These are phyloP conservation scores for Ceratosolen fusciceps DNA, from an alignment of 1,140 invertebrate species.

Conservation along the genomic window DNA sequence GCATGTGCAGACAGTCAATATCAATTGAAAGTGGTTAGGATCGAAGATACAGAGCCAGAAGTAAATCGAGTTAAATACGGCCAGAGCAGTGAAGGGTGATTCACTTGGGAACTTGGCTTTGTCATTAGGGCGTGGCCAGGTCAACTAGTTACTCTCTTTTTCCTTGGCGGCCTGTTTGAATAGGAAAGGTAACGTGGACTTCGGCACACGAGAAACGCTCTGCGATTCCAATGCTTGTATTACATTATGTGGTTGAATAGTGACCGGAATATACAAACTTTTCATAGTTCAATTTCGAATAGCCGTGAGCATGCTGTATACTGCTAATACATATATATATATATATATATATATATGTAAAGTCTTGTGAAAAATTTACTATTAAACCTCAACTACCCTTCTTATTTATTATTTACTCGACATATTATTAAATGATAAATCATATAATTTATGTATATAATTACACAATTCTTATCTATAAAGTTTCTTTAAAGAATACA, in stretches of 20 bases:
- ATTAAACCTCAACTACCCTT: no score
- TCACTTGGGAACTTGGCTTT: background rate
- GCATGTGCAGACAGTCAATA: background rate
- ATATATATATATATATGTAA: no score
- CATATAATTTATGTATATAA: no score
- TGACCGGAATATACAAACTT: slow-evolving; percentile 64
- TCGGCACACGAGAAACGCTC: background rate
- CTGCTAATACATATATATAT: no score
- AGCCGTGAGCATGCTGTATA: slow-evolving; percentile 9
- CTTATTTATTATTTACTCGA: no score
- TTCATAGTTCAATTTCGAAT: slow-evolving; percentile 56
- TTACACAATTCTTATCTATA: no score
- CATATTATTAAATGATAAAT: no score
- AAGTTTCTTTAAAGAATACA: no score
- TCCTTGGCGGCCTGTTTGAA: slow-evolving; percentile 50
- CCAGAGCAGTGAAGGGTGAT: slow-evolving; percentile 39
- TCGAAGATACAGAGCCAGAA: background rate
- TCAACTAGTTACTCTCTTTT: slow-evolving; percentile 27
- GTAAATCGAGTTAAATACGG: slow-evolving; percentile 60
- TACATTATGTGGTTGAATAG: slow-evolving; percentile 47
- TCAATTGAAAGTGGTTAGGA: background rate
- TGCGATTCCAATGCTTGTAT: slow-evolving; percentile 13
- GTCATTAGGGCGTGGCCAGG: slow-evolving; percentile 39
- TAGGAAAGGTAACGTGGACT: slow-evolving; percentile 64
- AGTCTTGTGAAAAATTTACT: no score